A percentile compares a stretch with the other conserved stretches of the same genome.
Conservation (phyloP, 2,888 invertebrate genomes). For the Serripes groenlandicus region DNA sequence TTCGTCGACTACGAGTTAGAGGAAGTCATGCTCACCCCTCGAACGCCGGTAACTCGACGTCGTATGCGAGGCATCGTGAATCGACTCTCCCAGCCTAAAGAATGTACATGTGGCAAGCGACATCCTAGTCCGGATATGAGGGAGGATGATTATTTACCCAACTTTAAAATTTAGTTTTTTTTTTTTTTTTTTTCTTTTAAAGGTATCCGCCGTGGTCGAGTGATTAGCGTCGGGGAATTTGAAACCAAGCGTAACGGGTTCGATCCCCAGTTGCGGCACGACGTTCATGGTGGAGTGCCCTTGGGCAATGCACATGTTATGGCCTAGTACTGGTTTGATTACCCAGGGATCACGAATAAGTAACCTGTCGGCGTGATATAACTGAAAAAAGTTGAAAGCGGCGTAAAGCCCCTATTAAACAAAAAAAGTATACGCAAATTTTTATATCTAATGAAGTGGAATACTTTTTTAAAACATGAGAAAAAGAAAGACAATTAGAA, state of each 20-base stretch:
- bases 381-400: too few relatives aligned
- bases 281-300: not conserved
- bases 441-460: too few relatives aligned
- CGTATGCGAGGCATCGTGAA: slow-evolving; percentile 54
- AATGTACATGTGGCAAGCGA: slow-evolving; percentile 46
- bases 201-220: too few relatives aligned
- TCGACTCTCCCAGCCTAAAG: slow-evolving; percentile 39
- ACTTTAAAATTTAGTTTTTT: slow-evolving; percentile 44
- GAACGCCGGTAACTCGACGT: slow-evolving; percentile 43
- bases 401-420: too few relatives aligned
- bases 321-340: not conserved
- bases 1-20: slow-evolving; percentile 53
- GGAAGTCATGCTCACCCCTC: slow-evolving; percentile 40
- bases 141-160: slow-evolving; percentile 66
- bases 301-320: not conserved
- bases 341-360: too few relatives aligned
- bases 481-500: too few relatives aligned
- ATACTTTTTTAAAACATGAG: too few relatives aligned
- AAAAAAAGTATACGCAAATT: too few relatives aligned
- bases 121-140: slow-evolving; percentile 58
- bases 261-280: not conserved
- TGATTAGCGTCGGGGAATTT: too few relatives aligned
- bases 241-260: not conserved
- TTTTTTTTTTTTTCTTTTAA: not conserved
- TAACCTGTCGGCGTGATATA: too few relatives aligned